These are phyloP conservation scores for Epizoanthus scotinus DNA, from an alignment of 92 coral and sea anemone species.

Conservation along the genomic window DNA sequence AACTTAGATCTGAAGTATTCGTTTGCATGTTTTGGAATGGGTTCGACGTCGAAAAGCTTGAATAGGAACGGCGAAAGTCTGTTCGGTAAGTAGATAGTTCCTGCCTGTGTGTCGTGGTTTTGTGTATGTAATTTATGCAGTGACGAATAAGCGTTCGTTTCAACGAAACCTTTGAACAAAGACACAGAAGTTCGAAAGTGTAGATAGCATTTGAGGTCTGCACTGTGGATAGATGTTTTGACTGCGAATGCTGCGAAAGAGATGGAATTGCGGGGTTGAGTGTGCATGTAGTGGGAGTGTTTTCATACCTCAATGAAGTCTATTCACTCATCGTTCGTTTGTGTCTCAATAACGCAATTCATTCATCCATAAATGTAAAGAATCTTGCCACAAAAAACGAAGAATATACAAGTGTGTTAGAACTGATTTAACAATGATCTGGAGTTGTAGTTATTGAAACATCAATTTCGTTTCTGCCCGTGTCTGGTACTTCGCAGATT, in stretches of 20 bases:
- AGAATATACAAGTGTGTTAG: background rate
- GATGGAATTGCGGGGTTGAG: background rate
- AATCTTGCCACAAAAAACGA: background rate
- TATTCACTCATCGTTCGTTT: slow-evolving; percentile 35
- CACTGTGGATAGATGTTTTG: background rate
- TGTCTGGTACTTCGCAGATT: slow-evolving; percentile 32
- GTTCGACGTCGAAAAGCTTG: slow-evolving; percentile 76
- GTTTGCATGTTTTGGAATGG: slow-evolving; percentile 73
- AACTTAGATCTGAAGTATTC: slow-evolving; percentile 47
- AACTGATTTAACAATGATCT: background rate
- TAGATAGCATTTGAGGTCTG: background rate
- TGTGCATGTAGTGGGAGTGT: slow-evolving; percentile 31
- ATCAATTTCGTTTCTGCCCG: background rate
- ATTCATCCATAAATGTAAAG: slow-evolving; percentile 23
- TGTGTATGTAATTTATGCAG: slow-evolving; percentile 87
- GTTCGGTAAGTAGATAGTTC: slow-evolving; percentile 88
- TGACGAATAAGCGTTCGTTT: slow-evolving; percentile 31
- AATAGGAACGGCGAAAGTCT: slow-evolving; percentile 73
- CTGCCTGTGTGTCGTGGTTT: slow-evolving; percentile 66
- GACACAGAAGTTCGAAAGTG: too few relatives aligned
- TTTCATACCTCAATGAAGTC: slow-evolving; percentile 16
- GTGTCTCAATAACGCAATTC: slow-evolving; percentile 23
- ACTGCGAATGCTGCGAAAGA: background rate
- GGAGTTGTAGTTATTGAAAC: background rate
- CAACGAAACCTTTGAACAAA: slow-evolving; percentile 13